Conservation (phyloP, 2,113 vertebrate genomes). For the Bufo gargarizans region DNA sequence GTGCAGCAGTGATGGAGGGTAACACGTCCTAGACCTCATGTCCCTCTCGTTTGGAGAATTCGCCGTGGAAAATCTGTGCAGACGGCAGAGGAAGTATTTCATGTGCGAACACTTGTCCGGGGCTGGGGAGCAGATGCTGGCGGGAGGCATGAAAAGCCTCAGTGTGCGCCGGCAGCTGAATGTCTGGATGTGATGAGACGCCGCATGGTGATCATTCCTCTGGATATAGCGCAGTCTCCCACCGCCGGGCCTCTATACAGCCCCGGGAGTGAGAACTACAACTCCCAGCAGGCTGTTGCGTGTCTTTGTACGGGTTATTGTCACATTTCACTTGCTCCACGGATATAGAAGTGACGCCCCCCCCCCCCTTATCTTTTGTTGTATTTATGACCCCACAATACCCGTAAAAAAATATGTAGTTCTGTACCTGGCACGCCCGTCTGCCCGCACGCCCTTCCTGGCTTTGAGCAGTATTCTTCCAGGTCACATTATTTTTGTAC, state of each 20-base stretch:
- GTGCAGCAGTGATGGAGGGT: neutral
- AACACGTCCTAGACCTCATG: neutral
- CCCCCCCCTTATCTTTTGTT: no score
- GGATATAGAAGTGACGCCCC: no score
- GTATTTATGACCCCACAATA: neutral
- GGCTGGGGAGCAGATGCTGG: constrained; percentile 28
- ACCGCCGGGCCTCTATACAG: neutral
- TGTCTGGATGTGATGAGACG: neutral
- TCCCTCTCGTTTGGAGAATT: neutral
- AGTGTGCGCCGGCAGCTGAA: constrained; percentile 35
- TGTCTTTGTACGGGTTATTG: no score
- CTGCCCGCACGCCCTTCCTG: neutral
- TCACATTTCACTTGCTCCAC: no score
- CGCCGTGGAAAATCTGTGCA: constrained; percentile 10
- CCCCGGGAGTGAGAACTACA: neutral
- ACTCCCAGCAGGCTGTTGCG: no score
- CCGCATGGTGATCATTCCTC: constrained; percentile 17
- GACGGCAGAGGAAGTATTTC: constrained; percentile 23
- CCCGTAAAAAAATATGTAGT: neutral
- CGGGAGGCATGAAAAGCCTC: neutral
- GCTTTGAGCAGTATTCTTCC: neutral
- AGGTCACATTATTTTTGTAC: neutral
- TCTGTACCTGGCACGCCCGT: neutral
- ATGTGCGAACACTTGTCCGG: constrained; percentile 39
- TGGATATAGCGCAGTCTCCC: neutral